Evolutionary conservation across 2,888 invertebrate species (phyloP).

Genomic region (Lithophane semibrunnea): DNA sequence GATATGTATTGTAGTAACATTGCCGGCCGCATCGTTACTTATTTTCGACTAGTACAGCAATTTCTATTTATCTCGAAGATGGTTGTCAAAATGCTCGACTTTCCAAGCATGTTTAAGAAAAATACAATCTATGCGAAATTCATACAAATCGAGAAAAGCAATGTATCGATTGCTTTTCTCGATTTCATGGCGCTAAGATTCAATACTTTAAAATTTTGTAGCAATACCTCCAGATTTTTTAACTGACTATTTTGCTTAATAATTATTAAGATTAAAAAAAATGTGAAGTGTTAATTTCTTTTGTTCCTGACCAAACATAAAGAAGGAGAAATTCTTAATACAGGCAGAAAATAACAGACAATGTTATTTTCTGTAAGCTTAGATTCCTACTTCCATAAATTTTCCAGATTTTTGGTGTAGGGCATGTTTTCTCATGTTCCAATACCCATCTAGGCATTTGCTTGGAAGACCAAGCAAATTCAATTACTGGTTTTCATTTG

Average conservation of each 20-base stretch:
- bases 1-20: no score
- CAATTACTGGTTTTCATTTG: slow-evolving; percentile 50
- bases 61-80: no score
- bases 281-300: neutral
- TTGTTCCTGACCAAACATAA: neutral
- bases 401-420: neutral
- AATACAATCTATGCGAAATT: neutral
- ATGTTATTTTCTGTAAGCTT: neutral
- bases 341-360: neutral
- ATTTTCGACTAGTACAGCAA: no score
- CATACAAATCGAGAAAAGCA: no score
- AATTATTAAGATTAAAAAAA: neutral
- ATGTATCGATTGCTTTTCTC: neutral
- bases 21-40: no score
- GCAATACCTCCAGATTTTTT: no score
- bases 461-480: slow-evolving; percentile 38
- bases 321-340: neutral
- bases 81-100: no score
- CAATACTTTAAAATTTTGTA: neutral
- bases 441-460: slow-evolving; percentile 16
- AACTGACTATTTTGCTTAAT: neutral
- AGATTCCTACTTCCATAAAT: neutral
- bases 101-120: no score
- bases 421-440: neutral
- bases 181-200: neutral